These are phyloP conservation scores for Picathartes gymnocephalus DNA, from an alignment of 2,113 vertebrate species.

Conservation along the genomic window DNA sequence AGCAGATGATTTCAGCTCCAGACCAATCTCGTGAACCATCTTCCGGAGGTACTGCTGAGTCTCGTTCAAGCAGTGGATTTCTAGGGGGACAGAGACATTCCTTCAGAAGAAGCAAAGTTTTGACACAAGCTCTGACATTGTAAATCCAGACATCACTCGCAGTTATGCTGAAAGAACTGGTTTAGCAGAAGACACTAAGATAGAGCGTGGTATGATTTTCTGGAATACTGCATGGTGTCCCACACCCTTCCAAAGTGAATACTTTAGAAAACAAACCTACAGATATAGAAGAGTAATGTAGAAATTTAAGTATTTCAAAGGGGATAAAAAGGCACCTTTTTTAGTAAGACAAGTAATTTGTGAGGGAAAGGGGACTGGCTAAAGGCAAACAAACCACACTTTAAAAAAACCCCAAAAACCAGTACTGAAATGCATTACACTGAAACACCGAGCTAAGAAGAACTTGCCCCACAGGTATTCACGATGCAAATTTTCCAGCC, in stretches of 20 bases:
- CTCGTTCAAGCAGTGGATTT: conserved; percentile 90
- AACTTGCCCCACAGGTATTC: background rate
- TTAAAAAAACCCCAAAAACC: fast-evolving
- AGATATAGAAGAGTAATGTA: background rate
- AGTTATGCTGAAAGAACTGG: background rate
- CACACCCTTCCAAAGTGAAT: background rate
- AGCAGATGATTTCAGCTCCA: conserved; percentile 86
- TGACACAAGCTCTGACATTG: background rate
- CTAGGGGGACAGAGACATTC: conserved; percentile 62
- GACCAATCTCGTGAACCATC: conserved; percentile 87
- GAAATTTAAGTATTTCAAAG: background rate
- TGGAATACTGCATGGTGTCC: background rate
- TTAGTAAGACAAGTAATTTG: background rate
- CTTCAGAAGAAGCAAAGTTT: background rate
- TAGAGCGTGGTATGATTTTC: background rate
- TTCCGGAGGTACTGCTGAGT: conserved; percentile 87
- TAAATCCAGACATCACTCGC: background rate
- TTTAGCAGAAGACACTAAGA: background rate
- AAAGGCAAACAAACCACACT: background rate
- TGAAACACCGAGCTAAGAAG: background rate
- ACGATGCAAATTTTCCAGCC: background rate
- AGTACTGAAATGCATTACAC: background rate
- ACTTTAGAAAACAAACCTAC: background rate
- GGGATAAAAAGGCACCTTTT: background rate
- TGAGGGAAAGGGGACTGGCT: background rate